Base-by-base conservation (phyloP, 2,113 vertebrate genomes). In the Vidua chalybeata region DNA sequence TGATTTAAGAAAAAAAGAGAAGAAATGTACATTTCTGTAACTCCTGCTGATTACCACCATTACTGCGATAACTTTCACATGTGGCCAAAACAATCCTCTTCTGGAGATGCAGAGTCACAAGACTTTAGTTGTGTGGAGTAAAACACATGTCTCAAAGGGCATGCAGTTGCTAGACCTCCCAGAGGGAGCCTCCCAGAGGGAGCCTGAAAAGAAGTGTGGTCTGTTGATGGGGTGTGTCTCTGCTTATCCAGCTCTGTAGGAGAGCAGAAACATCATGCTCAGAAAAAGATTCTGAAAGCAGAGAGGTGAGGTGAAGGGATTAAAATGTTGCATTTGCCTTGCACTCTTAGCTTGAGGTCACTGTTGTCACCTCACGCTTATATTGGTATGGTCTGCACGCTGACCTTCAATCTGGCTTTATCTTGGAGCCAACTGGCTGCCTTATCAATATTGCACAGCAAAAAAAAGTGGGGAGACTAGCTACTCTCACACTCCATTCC, bases 381-480 rank as follows among this genome's bases (percentile, higher is more conserved):
- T 3, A 8, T 22, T 30, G 62, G 41, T 52, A 6, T 30, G 1
- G 0, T 31, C 45, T 61, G 41, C 21, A 4, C 0, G 0, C 21
- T 51, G 33, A 27, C 31, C 24, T 64, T 68, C 2, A 1, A 1
- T 54, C 61, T 72, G 45, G n/a, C 12, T 92, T 71, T 75, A 46
- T 35, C 8, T 54, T 41, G 9, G 51, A 41, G 62, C 43, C 37
- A 41, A 2, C 9, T 28, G 69, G 10, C 56, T 92, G 39, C 52
- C 45, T 79, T 28, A 26, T 43, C 28, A 66, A 21, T 24, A 39
- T 0, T 35, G 33, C 2, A 7, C 16, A 37, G 31, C 20, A 8
- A 66, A 71, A n/a, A 6, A 9, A 31, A 62, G 1, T 8, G 4
- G 12, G 10, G 27, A 18, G 7, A 14, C 19, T 35, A 18, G 15